These are phyloP conservation scores for Artibeus lituratus DNA, from an alignment of 2,797 vertebrate species.

Conservation along the genomic window DNA sequence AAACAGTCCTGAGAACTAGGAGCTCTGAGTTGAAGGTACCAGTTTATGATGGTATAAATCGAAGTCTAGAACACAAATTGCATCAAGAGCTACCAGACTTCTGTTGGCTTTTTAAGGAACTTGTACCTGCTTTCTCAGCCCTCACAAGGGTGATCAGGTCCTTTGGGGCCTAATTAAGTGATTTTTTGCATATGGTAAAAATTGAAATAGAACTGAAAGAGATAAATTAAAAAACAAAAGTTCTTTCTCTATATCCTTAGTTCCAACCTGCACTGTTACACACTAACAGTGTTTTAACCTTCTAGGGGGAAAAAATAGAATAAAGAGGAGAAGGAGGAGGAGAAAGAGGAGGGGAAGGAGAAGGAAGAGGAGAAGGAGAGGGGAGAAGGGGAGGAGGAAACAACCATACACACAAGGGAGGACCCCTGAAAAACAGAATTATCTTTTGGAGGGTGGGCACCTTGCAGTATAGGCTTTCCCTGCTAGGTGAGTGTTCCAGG, in stretches of 20 bases:
- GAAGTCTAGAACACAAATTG: neutral
- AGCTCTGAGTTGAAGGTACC: neutral
- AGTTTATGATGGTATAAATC: neutral
- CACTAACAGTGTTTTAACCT: neutral
- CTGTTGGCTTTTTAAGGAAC: neutral
- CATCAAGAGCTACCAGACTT: neutral
- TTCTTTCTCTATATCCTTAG: neutral
- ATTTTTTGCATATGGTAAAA: neutral
- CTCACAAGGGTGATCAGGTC: neutral
- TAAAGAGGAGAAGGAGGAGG: neutral
- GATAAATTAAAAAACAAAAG: neutral
- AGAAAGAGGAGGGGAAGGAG: too few relatives aligned
- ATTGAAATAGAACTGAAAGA: neutral
- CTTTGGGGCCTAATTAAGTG: neutral
- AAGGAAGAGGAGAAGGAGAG: too few relatives aligned
- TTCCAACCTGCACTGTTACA: neutral
- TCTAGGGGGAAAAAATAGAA: neutral
- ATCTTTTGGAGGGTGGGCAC: too few relatives aligned
- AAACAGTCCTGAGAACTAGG: neutral
- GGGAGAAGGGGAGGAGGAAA: neutral
- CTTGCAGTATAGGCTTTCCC: too few relatives aligned
- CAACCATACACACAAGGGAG: neutral
- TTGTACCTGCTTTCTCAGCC: neutral
- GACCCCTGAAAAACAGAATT: too few relatives aligned
- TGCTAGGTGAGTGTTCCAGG: too few relatives aligned